Evolutionary conservation across 2,888 invertebrate genomes (phyloP), one percentile per base, ranked within the genome.

Genomic region (Metopia argyrocephala): DNA sequence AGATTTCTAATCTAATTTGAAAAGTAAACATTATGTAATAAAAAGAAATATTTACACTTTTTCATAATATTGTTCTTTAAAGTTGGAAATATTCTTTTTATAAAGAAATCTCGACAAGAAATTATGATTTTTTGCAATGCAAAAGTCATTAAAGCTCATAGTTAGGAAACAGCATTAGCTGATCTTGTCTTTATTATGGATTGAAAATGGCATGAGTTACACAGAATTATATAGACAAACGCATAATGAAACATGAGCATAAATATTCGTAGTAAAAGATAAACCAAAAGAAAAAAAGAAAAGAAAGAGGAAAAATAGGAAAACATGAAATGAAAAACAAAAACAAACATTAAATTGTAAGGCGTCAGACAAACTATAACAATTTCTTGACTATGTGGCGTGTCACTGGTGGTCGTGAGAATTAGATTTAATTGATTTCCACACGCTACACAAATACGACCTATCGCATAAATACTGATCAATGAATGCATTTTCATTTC

Each of bases 361-460:
- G 64, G 78, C 78, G 15, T 38, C 38, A 38, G 38, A 38, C 68
- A 76, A 79, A 82, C 62, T 82, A 78, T 82, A 79, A 79, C 79
- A 76, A 79, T 82, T 82, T 82, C 78, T 81, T 79, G 76, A 73
- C 79, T 79, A 83, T 85, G 84, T 80, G 84, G 83, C 84, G 84
- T 85, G 86, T 85, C 84, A 84, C 84, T 85, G 81, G 85, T 84
- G 89, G 89, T 89, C 89, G 89, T 89, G 89, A 89, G 89, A 89
- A 89, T 86, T 86, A 85, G 86, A 86, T 87, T 89, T 89, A 89
- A 89, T 89, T 89, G 89, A 89, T 89, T 89, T 89, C 88, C 86
- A 88, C 89, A 89, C 88, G 89, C 85, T 86, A 84, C 84, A 85
- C 81, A 82, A 83, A 83, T 76, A 73, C 78, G 81, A 81, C 81